phyloP scores from a whole-genome alignment of 2,113 vertebrate genomes.

The Syngnathus floridae region DNA sequence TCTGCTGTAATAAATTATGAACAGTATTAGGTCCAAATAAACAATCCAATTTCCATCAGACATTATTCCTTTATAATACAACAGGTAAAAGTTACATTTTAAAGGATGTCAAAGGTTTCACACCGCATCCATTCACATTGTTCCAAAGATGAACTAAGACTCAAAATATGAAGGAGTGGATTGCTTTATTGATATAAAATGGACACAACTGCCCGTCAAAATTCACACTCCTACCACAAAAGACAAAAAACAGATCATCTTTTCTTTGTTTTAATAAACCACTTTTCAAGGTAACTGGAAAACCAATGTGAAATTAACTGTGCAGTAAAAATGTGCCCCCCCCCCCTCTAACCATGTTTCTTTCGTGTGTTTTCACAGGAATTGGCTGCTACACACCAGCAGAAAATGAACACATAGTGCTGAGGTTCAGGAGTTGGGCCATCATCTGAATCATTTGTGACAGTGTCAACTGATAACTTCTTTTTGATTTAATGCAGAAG shows the following conservation, averaged over 20 bases:
- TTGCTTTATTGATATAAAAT: no score
- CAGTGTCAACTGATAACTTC: neutral
- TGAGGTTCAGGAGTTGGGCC: constrained; percentile 49
- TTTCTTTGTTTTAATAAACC: neutral
- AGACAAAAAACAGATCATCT: neutral
- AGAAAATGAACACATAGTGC: constrained; percentile 51
- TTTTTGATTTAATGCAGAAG: neutral
- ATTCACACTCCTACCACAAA: neutral
- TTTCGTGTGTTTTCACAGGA: constrained; percentile 33
- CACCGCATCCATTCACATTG: no score
- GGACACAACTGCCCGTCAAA: no score
- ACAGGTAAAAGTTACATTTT: neutral
- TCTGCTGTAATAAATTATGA: neutral
- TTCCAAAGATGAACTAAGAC: no score
- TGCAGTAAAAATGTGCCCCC: neutral
- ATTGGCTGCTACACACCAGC: constrained; percentile 53
- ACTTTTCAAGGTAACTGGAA: neutral
- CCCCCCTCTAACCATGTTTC: neutral
- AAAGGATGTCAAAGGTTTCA: no score
- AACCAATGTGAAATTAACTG: neutral
- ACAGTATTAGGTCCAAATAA: neutral
- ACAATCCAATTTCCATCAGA: neutral
- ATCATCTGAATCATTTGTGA: neutral
- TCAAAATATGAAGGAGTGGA: no score
- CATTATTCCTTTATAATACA: neutral